A percentile compares a stretch with the other conserved stretches of the same genome.
phyloP scores from a whole-genome alignment of 2,797 vertebrate genomes.

The Pogonophryne albipinna region DNA sequence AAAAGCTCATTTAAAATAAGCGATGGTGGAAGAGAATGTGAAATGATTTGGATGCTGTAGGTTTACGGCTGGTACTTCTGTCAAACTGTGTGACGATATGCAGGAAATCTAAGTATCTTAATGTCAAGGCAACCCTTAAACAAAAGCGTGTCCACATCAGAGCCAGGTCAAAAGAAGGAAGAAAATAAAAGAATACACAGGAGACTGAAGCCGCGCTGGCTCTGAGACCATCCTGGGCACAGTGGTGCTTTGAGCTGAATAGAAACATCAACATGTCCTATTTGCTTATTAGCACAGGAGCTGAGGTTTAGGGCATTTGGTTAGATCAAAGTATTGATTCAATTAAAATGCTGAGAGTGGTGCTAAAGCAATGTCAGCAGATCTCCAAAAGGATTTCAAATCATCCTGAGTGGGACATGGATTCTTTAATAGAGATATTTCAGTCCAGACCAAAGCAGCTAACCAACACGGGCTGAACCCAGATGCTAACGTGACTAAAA shows the following conservation, averaged over 20 bases:
- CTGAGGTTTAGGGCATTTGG: not conserved
- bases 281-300: not conserved
- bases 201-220: not conserved
- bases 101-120: not conserved
- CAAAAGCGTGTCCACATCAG: not conserved
- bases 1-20: slow-evolving; percentile 1
- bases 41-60: not conserved
- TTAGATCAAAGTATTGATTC: not conserved
- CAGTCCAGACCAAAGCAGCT: not conserved
- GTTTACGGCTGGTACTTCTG: not conserved
- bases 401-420: not conserved
- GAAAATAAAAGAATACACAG: slow-evolving; percentile 4
- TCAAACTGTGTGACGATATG: not conserved
- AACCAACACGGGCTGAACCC: not conserved
- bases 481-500: not conserved
- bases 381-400: not conserved
- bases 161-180: not conserved
- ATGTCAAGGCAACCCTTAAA: slow-evolving; percentile 5
- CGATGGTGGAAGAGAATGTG: not conserved
- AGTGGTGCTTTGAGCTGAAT: not conserved
- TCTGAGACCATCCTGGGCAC: not conserved
- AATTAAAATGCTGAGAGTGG: not conserved
- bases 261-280: not conserved
- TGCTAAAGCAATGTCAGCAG: too few species aligned
- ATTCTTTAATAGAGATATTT: not conserved